Conservation (phyloP, 2,113 vertebrate genomes). For the Laticauda colubrina region DNA sequence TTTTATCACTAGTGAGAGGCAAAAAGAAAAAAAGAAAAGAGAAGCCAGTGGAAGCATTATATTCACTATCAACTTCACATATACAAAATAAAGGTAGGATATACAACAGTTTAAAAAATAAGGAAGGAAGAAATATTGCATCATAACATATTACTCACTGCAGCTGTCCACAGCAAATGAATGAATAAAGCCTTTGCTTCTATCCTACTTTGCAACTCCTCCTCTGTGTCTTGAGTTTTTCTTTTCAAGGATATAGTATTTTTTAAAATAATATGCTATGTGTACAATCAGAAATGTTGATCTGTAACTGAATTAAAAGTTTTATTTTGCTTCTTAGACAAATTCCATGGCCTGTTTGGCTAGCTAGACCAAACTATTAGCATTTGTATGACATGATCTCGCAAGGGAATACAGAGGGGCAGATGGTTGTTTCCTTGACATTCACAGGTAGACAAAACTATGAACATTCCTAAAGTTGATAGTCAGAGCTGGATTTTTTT, state of each 20-base stretch:
- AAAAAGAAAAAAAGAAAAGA: background rate
- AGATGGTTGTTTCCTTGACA: background rate
- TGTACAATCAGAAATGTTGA: background rate
- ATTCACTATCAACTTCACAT: background rate
- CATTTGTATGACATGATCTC: background rate
- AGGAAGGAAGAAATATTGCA: background rate
- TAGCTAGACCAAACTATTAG: background rate
- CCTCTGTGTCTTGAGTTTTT: background rate
- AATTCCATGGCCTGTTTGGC: background rate
- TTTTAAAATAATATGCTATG: background rate
- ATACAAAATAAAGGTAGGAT: background rate
- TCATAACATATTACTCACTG: background rate
- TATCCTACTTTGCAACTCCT: background rate
- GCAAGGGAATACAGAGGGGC: background rate
- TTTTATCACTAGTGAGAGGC: background rate
- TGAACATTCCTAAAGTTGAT: background rate
- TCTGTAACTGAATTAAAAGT: background rate
- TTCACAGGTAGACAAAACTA: background rate
- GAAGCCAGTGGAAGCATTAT: background rate
- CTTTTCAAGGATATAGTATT: background rate
- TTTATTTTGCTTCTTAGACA: background rate
- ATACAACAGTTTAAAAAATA: background rate
- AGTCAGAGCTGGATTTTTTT: background rate
- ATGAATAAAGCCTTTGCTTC: background rate
- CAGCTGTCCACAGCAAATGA: background rate